Evolutionary conservation across 2,888 invertebrate species (phyloP), one percentile per base, ranked within the genome.

Genomic region (Hipparchia sbordonii): DNA sequence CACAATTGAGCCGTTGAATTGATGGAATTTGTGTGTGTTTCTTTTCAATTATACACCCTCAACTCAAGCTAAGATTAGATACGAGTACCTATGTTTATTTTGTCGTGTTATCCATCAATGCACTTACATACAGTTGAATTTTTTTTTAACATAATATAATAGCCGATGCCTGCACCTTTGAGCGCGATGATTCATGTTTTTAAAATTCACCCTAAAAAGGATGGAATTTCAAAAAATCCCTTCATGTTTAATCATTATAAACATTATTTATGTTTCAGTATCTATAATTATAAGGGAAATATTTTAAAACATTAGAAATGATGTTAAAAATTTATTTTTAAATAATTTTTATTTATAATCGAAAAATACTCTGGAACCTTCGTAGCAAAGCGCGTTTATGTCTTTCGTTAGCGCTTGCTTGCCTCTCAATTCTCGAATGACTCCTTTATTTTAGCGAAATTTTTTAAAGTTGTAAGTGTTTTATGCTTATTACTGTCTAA

Each of bases 11-110:
- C 82, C 78, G 81, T 72, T 82, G 81, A 82, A 84, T 85, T 79
- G 84, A 81, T 71, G 88, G 87, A 85, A 89, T 89, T 87, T 84
- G 73, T 72, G 60, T 83, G 84, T 89, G 88, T 90, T 89, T 89
- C 88, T 86, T 87, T 90, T 89, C 84, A 87, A 89, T 89, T 87
- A 86, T 79, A 82, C 77, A 79, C 81, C 69, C 81, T 86, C 80
- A 81, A 87, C 81, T 86, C 80, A 80, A 87, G 82, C 48, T 23
- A 10, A 9, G 61, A 61, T 61, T 69, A 8, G 39, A 10, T 39
- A 60, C 39, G 1, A 57, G 57, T 39, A 39, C 39, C 39, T 39
- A 60, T 68, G 61, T 69, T 69, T 69, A 69, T 69, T 69, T 69
- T 61, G 48, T 61, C n/a, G n/a, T 13, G 52, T 12, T 23, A 57